Evolutionary conservation across 2,113 vertebrate species (phyloP).

Genomic region (Scortum barcoo): DNA sequence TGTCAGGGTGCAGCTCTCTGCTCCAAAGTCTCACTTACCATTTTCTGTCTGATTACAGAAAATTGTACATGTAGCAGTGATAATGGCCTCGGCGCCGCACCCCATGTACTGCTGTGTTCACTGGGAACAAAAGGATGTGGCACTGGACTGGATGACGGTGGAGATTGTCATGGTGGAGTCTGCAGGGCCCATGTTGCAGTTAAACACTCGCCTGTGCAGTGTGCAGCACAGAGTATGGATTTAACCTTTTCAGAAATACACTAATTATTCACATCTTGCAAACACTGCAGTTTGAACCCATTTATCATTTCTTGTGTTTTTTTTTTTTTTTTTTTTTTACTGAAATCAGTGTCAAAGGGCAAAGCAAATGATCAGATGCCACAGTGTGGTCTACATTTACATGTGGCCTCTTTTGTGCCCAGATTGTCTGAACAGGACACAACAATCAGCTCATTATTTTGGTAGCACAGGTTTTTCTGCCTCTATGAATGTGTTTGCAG

Average conservation of each 20-base stretch:
- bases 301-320: neutral
- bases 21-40: slow-evolving; percentile 16
- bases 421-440: neutral
- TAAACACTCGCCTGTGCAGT: neutral
- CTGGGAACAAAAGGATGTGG: neutral
- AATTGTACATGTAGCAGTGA: neutral
- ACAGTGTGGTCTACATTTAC: neutral
- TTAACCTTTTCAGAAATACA: neutral
- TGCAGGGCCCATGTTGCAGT: neutral
- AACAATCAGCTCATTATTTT: slow-evolving; percentile 5
- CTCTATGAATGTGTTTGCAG: neutral
- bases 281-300: neutral
- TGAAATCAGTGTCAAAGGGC: neutral
- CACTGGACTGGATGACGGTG: slow-evolving; percentile 1
- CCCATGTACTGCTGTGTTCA: neutral
- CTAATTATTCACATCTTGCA: neutral
- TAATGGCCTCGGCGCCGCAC: neutral
- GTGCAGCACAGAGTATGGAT: neutral
- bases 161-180: neutral
- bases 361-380: neutral
- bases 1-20: neutral
- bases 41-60: slow-evolving; percentile 29
- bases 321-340: too few relatives aligned
- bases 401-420: neutral
- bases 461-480: neutral